A percentile compares a stretch with the other conserved stretches of the same genome.
These are phyloP conservation scores for Ctenomys sociabilis DNA, from an alignment of 2,113 vertebrate species.

Conservation along the genomic window DNA sequence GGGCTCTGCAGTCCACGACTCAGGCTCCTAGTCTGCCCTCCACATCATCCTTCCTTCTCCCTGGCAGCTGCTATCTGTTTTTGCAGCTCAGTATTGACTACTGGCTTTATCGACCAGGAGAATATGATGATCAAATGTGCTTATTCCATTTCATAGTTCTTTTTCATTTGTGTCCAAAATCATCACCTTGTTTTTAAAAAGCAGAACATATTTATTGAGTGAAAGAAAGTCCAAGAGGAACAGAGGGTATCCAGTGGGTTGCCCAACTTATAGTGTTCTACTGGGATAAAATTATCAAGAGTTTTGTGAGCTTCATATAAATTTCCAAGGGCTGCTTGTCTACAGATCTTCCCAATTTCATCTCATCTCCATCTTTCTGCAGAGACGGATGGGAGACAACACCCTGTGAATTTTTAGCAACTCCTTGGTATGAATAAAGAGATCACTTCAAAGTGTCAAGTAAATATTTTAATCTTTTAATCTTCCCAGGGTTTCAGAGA, in stretches of 20 bases:
- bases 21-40: neutral
- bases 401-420: neutral
- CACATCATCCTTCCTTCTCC: neutral
- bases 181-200: too few species aligned
- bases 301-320: neutral
- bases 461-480: neutral
- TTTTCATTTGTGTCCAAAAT: neutral
- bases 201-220: too few species aligned
- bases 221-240: too few species aligned
- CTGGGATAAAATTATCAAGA: neutral
- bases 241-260: too few species aligned
- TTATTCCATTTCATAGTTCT: neutral
- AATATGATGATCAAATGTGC: neutral
- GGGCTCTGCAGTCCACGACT: neutral
- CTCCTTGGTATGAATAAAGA: neutral
- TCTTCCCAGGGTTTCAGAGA: neutral
- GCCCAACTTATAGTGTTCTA: neutral
- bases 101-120: neutral
- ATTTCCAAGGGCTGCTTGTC: neutral
- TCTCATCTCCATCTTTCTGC: neutral
- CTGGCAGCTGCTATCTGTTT: neutral
- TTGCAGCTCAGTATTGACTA: neutral
- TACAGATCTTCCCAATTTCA: neutral
- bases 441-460: neutral
- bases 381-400: neutral